A percentile compares a stretch with the other conserved stretches of the same genome.
These are phyloP conservation scores for Limnothrissa miodon DNA, from an alignment of 2,113 vertebrate species.

Conservation along the genomic window DNA sequence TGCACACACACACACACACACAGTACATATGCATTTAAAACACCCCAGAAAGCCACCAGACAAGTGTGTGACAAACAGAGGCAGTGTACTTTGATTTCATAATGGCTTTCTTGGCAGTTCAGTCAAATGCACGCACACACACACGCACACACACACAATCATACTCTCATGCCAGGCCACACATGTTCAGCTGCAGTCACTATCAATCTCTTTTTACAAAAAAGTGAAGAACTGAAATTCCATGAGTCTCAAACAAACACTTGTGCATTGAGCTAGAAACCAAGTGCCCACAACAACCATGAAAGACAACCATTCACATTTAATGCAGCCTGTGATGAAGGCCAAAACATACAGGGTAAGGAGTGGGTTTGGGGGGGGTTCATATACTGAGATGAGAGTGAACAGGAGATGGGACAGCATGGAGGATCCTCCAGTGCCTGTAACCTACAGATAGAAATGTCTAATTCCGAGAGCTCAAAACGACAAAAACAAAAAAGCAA, in stretches of 20 bases:
- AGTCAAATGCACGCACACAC: not conserved
- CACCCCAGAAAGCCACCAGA: not conserved
- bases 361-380: not conserved
- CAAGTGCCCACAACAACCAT: not conserved
- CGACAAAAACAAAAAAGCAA: constrained; percentile 4
- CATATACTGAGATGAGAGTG: not conserved
- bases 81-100: constrained; percentile 4
- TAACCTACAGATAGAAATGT: not conserved
- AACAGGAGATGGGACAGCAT: not conserved
- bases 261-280: not conserved
- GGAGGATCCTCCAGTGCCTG: not conserved
- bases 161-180: not conserved
- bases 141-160: not conserved
- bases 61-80: not conserved
- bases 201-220: not conserved
- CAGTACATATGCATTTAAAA: constrained; percentile 6
- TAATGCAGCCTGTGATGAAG: constrained; percentile 4
- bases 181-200: not conserved
- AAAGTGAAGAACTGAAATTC: not conserved
- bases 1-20: constrained; percentile 21
- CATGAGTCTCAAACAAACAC: not conserved
- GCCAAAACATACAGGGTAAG: not conserved
- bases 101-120: constrained; percentile 12
- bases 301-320: not conserved
- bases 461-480: constrained; percentile 29